A percentile compares a stretch with the other conserved stretches of the same genome.
Conservation (phyloP, 1,140 invertebrate genomes). For the Watersipora subatra region DNA sequence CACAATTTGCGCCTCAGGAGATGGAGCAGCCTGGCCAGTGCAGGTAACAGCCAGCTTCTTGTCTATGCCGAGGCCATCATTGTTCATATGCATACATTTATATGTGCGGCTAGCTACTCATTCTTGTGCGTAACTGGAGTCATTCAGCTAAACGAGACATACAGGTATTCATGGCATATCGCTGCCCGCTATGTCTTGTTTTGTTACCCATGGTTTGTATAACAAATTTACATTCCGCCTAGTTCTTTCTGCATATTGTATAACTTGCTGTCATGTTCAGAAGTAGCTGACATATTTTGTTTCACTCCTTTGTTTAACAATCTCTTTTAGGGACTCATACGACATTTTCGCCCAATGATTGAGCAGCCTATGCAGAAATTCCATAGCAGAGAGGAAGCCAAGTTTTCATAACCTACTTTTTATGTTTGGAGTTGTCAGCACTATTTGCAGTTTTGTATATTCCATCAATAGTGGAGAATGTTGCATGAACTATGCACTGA, state of each 20-base stretch:
- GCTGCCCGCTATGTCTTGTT: not conserved
- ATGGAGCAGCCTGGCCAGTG: slow-evolving; percentile 98
- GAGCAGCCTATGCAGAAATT: slow-evolving; percentile 48
- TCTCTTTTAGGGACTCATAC: slow-evolving; percentile 75
- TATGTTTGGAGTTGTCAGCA: not conserved
- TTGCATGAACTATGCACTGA: too few relatives aligned
- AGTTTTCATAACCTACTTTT: slow-evolving; percentile 3
- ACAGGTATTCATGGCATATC: not conserved
- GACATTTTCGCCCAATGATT: slow-evolving; percentile 89
- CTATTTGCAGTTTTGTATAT: not conserved
- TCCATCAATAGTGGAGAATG: too few relatives aligned
- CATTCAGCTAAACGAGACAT: not conserved
- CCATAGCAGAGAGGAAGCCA: slow-evolving; percentile 11
- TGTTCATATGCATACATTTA: slow-evolving; percentile 7
- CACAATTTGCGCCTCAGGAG: slow-evolving; percentile 95
- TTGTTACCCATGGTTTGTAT: not conserved
- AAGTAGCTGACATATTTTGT: not conserved
- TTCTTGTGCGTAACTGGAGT: not conserved
- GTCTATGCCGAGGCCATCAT: not conserved
- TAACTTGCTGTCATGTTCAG: not conserved
- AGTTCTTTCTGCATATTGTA: not conserved
- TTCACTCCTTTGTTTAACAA: too few relatives aligned
- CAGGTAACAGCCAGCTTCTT: slow-evolving; percentile 54
- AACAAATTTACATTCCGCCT: not conserved
- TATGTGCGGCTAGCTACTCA: slow-evolving; percentile 2